These are phyloP conservation scores for Galeopsomyia nigrocyanea DNA, from an alignment of 2,888 invertebrate genomes.

Conservation along the genomic window DNA sequence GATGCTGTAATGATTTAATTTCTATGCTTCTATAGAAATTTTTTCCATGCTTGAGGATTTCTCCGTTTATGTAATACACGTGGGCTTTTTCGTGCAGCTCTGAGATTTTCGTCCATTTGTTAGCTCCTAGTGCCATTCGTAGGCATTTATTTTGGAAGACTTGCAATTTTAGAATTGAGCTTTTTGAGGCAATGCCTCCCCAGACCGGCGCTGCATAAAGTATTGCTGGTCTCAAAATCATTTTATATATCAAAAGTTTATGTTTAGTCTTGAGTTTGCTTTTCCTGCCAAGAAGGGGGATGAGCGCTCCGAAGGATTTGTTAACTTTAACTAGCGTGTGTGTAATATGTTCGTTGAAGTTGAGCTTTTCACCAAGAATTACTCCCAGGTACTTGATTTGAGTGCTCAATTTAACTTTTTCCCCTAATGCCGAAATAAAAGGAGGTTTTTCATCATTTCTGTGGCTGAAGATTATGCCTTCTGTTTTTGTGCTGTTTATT, in stretches of 20 bases:
- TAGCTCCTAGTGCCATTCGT: constrained; percentile 33
- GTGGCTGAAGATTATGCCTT: constrained; percentile 1
- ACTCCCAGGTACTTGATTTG: constrained; percentile 52
- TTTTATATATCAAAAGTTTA: constrained; percentile 52
- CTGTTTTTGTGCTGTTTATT: constrained; percentile 46
- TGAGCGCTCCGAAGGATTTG: constrained; percentile 38
- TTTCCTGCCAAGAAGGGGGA: constrained; percentile 34
- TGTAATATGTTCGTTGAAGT: constrained; percentile 46
- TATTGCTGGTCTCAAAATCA: constrained; percentile 50
- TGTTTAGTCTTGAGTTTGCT: constrained; percentile 39
- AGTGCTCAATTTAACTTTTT: constrained; percentile 23
- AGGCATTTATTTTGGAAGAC: constrained; percentile 45
- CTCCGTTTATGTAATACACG: neutral
- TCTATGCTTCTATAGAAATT: neutral
- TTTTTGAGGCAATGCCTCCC: constrained; percentile 36
- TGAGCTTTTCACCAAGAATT: constrained; percentile 48
- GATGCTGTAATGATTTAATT: neutral
- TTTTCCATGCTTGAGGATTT: neutral
- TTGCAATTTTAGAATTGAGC: constrained; percentile 15
- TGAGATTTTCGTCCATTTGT: constrained; percentile 10
- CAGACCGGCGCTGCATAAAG: constrained; percentile 52
- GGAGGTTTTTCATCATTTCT: no score
- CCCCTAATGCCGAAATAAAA: constrained; percentile 15
- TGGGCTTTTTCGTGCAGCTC: constrained; percentile 29
- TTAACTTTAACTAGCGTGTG: constrained; percentile 25